Evolutionary conservation across 2,113 vertebrate genomes (phyloP).

Genomic region (Corythoichthys intestinalis): DNA sequence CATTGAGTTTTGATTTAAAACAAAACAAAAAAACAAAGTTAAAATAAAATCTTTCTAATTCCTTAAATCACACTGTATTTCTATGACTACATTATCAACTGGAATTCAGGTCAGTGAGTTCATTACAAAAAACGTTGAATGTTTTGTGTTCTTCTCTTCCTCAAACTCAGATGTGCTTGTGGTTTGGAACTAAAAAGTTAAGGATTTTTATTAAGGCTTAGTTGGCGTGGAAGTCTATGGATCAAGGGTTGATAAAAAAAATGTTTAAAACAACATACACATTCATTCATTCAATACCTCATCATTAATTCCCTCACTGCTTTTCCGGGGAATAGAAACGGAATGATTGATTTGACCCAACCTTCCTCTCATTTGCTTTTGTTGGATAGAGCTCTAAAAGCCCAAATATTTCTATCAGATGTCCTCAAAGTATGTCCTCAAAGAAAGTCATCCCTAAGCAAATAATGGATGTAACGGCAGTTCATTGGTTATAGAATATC

Average conservation of each 20-base stretch:
- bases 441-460: background rate
- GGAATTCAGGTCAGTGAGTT: constrained; percentile 31
- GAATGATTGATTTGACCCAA: background rate
- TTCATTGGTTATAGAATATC: background rate
- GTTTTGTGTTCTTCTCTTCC: constrained; percentile 57
- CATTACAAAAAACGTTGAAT: constrained; percentile 26
- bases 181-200: constrained; percentile 38
- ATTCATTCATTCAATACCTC: background rate
- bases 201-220: constrained; percentile 26
- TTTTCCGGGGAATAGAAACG: constrained; percentile 13
- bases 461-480: background rate
- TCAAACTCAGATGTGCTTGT: constrained; percentile 37
- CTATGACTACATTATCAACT: background rate
- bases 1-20: constrained; percentile 19
- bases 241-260: background rate
- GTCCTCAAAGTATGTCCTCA: background rate
- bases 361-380: background rate
- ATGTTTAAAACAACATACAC: background rate
- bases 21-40: constrained; percentile 35
- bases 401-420: no score
- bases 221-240: constrained; percentile 14
- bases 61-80: constrained; percentile 26
- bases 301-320: constrained; percentile 6
- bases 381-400: background rate
- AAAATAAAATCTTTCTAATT: constrained; percentile 51